Evolutionary conservation across 2,888 invertebrate genomes (phyloP).

Genomic region (Melanostoma mellinum): DNA sequence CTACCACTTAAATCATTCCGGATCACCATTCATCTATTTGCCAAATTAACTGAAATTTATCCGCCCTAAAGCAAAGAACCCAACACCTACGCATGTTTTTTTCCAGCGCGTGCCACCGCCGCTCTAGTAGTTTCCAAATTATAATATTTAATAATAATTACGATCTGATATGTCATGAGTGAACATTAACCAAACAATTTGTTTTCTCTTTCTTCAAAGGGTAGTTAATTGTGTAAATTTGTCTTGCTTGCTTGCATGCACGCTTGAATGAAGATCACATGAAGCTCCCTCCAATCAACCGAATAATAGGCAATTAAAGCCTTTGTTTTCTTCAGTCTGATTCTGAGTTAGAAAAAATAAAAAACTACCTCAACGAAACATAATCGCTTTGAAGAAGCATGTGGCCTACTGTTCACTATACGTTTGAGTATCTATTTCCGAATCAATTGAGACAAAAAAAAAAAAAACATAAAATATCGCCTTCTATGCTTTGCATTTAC

Average conservation of each 20-base stretch:
- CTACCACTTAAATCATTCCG: conserved; percentile 10
- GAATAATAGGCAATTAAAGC: conserved; percentile 65
- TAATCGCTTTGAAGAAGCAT: conserved; percentile 22
- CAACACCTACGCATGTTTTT: conserved; percentile 42
- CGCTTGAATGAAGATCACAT: conserved; percentile 53
- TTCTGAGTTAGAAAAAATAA: neutral
- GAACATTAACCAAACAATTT: conserved; percentile 30
- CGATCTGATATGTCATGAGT: conserved; percentile 12
- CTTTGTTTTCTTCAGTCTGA: conserved; percentile 16
- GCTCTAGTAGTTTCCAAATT: conserved; percentile 16
- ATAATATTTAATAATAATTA: conserved; percentile 7
- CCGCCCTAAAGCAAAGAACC: conserved; percentile 4
- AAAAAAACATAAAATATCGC: conserved; percentile 16
- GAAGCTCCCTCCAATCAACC: conserved; percentile 52
- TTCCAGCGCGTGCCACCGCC: conserved; percentile 6
- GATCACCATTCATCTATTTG: conserved; percentile 46
- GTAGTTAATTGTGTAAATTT: conserved; percentile 54
- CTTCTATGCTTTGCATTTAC: neutral
- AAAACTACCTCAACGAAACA: conserved; percentile 32
- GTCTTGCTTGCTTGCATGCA: conserved; percentile 53
- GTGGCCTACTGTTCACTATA: conserved; percentile 4
- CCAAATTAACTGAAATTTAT: conserved; percentile 46
- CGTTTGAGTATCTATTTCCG: conserved; percentile 21
- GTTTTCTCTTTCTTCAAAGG: conserved; percentile 4
- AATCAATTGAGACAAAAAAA: conserved; percentile 31